These are phyloP conservation scores for Cryptocheilus praepositus DNA, from an alignment of 2,888 invertebrate genomes.

Conservation along the genomic window DNA sequence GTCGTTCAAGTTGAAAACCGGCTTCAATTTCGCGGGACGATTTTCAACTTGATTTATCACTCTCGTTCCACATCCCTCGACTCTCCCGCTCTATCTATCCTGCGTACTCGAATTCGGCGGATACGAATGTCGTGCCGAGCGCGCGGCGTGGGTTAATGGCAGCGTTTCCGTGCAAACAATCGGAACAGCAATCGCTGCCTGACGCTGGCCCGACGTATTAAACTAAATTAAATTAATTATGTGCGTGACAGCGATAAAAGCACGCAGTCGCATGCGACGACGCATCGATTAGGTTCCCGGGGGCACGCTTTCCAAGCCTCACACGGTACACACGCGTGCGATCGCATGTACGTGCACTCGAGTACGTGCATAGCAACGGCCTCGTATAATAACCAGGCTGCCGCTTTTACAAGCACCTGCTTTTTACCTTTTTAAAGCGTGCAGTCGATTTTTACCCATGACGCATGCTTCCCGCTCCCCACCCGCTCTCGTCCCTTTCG, in stretches of 20 bases:
- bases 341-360: neutral
- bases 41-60: constrained; percentile 33
- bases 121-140: constrained; percentile 44
- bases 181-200: constrained; percentile 66
- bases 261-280: constrained; percentile 71
- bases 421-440: constrained; percentile 1
- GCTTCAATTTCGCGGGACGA: too few species aligned
- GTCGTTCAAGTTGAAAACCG: neutral
- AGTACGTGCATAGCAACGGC: neutral
- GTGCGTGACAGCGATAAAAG: constrained; percentile 74
- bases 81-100: constrained; percentile 19
- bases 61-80: constrained; percentile 14
- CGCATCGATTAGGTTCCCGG: constrained; percentile 68
- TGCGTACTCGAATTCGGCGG: constrained; percentile 32
- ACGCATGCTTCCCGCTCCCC: neutral
- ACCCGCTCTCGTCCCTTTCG: constrained; percentile 35
- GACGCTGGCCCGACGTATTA: constrained; percentile 66
- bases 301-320: constrained; percentile 48
- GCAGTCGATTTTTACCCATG: too few species aligned
- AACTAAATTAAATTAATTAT: constrained; percentile 75
- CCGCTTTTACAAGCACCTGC: constrained; percentile 8
- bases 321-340: neutral
- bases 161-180: constrained; percentile 71
- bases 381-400: constrained; percentile 1
- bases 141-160: constrained; percentile 52